Evolutionary conservation across 2,113 vertebrate genomes (phyloP).

Genomic region (Picathartes gymnocephalus): DNA sequence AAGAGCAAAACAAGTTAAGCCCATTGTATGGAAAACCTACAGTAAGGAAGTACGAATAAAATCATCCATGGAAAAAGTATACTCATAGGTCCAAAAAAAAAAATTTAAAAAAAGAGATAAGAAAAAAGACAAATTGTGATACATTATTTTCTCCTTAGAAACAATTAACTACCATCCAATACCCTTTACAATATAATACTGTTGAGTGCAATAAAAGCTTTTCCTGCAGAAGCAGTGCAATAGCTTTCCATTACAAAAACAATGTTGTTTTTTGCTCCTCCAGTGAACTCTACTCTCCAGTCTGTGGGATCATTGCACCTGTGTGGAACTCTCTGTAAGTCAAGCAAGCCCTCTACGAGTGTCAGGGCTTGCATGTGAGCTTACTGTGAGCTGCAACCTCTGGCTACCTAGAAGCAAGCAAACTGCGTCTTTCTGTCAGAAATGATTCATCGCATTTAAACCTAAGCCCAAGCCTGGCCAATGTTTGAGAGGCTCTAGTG

Average conservation of each 20-base stretch:
- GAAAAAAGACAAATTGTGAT: not conserved
- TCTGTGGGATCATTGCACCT: not conserved
- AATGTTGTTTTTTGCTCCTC: not conserved
- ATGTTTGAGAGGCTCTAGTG: not conserved
- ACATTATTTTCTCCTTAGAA: not conserved
- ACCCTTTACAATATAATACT: not conserved
- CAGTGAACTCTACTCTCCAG: not conserved
- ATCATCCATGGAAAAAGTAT: not conserved
- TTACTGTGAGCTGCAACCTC: not conserved
- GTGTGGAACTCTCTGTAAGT: not conserved
- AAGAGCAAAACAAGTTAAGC: not conserved
- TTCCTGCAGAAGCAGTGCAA: not conserved
- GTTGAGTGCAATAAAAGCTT: not conserved
- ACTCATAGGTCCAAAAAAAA: not conserved
- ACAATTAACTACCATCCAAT: not conserved
- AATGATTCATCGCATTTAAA: slow-evolving; percentile 5
- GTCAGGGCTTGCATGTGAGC: not conserved
- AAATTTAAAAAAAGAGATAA: not conserved
- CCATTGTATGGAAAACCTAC: not conserved
- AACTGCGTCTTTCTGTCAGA: not conserved
- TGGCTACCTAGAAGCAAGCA: not conserved
- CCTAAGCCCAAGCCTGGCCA: not conserved
- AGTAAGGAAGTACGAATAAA: not conserved
- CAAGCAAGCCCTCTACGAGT: not conserved
- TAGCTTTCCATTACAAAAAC: not conserved